Base-by-base conservation (phyloP, 2,113 vertebrate genomes). In the Ardeotis arabs region DNA sequence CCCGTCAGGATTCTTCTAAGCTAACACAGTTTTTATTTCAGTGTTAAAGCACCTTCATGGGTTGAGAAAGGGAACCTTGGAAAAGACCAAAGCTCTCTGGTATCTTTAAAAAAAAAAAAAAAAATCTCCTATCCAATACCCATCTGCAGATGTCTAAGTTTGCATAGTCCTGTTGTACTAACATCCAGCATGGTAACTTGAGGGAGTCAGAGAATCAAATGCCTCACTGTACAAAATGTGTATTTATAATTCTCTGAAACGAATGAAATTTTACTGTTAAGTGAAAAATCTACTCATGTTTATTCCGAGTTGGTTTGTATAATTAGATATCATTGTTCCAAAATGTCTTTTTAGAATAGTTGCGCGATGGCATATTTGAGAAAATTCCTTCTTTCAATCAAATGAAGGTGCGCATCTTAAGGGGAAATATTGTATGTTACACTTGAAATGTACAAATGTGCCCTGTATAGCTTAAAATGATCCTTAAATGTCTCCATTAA, bases 391-490 rank as follows among this genome's bases (percentile, higher is more conserved):
- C 92, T 93, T 94, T 94, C 95, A 92, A 37, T 96, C 96, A 96
- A 68, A 72, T 33, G 86, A 97, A 92, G 89, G 89, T 97, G 92
- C 29, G 1, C 79, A 68, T 96, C 27, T 55, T 67, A 72, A 39
- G 95, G 93, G 96, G 96, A 87, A 95, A 53, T 89, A 16, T 25
- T 77, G 89, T 95, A 18, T 94, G 92, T 97, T 95, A 96, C 90
- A 97, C 95, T 97, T 97, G 91, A 98, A 94, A 96, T 98, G 96
- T 98, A 94, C 94, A 97, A 94, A 97, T 95, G 90, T 97, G 92
- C 75, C 94, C 94, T 97, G 93, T 97, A 84, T 97, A 84, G 94
- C 90, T 96, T 96, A 80, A 77, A 75, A 92, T 63, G 66, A 89
- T 59, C 87, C 84, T 85, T 91, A 68, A 90, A 56, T 93, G 93